Base-by-base conservation (phyloP, 2,888 invertebrate species). In the Coecobrya sp. region DNA sequence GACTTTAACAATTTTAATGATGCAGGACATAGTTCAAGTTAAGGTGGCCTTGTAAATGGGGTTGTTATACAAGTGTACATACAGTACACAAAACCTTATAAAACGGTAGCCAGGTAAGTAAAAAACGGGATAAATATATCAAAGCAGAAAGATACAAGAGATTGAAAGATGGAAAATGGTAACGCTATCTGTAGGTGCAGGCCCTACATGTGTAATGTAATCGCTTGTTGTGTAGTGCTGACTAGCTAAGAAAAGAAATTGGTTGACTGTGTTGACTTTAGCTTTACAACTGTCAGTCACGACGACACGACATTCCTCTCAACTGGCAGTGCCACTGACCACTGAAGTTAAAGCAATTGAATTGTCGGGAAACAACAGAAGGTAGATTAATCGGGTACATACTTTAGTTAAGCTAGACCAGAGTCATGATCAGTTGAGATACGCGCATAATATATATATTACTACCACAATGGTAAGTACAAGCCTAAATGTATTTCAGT, bases 271-370 rank as follows among this genome's bases (percentile, higher is more conserved):
- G 73, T 79, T 88, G 73, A 87, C 86, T 73, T 70, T 73, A 49
- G 89, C 85, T 85, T 73, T n/a, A 42, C 76, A 70, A 85, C 70
- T 85, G 90, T 85, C 90, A 84, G 90, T 90, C 90, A 90, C 90
- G 90, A 85, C 84, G 76, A 85, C 90, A 90, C 84, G 90, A 90
- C 84, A 90, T 90, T 90, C 90, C 22, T 90, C n/a, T 73, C 25
- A 73, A 76, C 36, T 82, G 70, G 22, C 49, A 52, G 16, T 52
- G 79, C n/a, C 11, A 52, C 79, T 76, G 76, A 76, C 45, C 45
- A 76, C 45, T 45, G 16, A 73, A 73, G 73, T 27, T 27, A 25
- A 3, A 11, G 13, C 11, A 27, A 25, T 65, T 0, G 7, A 65
- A 10, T 65, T 27, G 25, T 73, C 73, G 45, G 36, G 19, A 36